Conservation (phyloP, 2,797 vertebrate species). For the Gallinago solitaria region DNA sequence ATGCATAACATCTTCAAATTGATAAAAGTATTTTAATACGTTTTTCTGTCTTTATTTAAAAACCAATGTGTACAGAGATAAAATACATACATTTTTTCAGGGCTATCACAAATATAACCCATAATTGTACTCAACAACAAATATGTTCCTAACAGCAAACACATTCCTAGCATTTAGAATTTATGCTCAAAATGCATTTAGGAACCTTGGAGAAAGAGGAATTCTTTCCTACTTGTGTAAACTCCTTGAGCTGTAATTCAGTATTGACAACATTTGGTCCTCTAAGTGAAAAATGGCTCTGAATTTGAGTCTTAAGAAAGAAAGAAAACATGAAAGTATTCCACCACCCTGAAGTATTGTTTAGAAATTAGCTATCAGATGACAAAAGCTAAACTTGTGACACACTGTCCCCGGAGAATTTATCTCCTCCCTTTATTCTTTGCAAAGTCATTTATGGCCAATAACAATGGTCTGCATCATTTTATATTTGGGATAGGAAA, state of each 20-base stretch:
- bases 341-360: background rate
- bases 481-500: background rate
- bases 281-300: background rate
- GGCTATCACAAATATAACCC: background rate
- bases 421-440: background rate
- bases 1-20: background rate
- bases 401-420: background rate
- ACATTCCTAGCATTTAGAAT: background rate
- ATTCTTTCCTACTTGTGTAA: background rate
- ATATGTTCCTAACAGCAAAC: background rate
- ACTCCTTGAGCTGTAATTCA: background rate
- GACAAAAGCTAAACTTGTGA: constrained; percentile 11
- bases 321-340: background rate
- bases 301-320: background rate
- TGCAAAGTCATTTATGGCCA: background rate
- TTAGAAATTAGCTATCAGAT: constrained; percentile 13
- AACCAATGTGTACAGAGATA: background rate
- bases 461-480: background rate
- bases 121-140: background rate
- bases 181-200: background rate
- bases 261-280: background rate
- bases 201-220: background rate
- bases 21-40: background rate
- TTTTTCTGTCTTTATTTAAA: background rate
- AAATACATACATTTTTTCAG: background rate